Evolutionary conservation across 2,888 invertebrate species (phyloP), one percentile per base, ranked within the genome.

Genomic region (Siphonodentalium dalli): DNA sequence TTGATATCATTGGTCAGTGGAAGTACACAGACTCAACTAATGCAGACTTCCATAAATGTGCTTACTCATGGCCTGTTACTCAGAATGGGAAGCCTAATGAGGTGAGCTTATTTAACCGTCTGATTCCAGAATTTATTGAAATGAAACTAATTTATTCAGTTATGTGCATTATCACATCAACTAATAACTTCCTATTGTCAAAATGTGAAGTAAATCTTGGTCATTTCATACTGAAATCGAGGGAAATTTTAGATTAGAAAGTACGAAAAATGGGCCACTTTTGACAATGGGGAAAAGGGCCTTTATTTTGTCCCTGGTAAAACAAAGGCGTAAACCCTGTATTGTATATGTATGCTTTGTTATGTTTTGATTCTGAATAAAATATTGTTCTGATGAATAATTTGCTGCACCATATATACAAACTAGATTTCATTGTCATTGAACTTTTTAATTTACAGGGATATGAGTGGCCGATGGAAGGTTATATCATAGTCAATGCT

Each of bases 391-490:
- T 15, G 15, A 33, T 33, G 3, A 33, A n/a, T 33, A 20, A 37
- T 21, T 20, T 20, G 20, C 21, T 37, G 18, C 6, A n/a, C 0
- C 21, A 20, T 37, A 37, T 1, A 20, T 28, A 28, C 6, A 11
- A 20, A 13, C 3, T 43, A 26, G 8, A 21, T 31, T 15, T 27
- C 24, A 33, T 33, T 5, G 7, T 35, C 18, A 8, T 9, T 8
- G 21, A n/a, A 27, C 46, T 35, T 26, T 44, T 15, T 39, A 21
- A 48, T 49, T 58, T 66, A 2, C 58, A 80, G 73, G 68, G 78
- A 4, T 80, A 77, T 68, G 77, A 77, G 50, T 82, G 82, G 82
- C 82, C 82, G 11, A 78, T 82, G 75, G 80, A 80, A 59, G 80
- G 80, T 2, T 81, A 65, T 56, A 48, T 82, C 15, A 52, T 81